Conservation (phyloP, 2,888 invertebrate species). For the Trichopria drosophilae region DNA sequence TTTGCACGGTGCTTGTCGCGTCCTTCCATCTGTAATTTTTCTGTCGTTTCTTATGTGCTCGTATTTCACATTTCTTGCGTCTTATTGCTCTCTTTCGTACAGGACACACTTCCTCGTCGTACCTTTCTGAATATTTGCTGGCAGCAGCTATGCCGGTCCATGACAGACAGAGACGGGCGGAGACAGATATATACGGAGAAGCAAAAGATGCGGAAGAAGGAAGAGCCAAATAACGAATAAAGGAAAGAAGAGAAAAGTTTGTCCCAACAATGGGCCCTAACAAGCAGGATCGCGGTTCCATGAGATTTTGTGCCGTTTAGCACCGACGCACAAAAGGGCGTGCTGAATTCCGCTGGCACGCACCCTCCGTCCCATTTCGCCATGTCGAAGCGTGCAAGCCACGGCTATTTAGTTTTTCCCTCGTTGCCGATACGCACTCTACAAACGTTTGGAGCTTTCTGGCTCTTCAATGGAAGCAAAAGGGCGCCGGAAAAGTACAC, state of each 20-base stretch:
- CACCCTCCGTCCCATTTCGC: slow-evolving; percentile 32
- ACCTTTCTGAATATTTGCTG: too few species aligned
- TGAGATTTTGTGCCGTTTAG: slow-evolving; percentile 51
- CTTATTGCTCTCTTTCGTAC: too few species aligned
- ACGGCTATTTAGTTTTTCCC: too few species aligned
- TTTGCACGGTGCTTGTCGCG: too few species aligned
- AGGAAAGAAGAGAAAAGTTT: slow-evolving; percentile 30
- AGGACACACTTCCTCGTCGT: too few species aligned
- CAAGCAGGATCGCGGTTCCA: slow-evolving; percentile 48
- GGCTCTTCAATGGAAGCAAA: slow-evolving; percentile 28
- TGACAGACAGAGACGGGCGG: slow-evolving; percentile 1
- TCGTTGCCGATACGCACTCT: too few species aligned
- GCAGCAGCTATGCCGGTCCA: slow-evolving; percentile 28
- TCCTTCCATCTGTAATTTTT: too few species aligned
- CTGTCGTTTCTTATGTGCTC: too few species aligned
- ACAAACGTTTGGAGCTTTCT: slow-evolving; percentile 8
- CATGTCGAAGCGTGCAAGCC: slow-evolving; percentile 5
- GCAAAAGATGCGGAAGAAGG: too few species aligned
- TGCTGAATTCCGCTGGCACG: slow-evolving; percentile 39
- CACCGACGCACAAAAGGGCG: slow-evolving; percentile 50
- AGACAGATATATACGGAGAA: slow-evolving; percentile 14
- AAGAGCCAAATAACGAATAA: too few species aligned
- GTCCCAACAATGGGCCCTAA: slow-evolving; percentile 50
- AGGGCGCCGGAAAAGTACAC: slow-evolving; percentile 29
- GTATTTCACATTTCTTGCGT: too few species aligned